Conservation (phyloP, 1,140 invertebrate species). For the Pogonomyrmex barbatus region DNA sequence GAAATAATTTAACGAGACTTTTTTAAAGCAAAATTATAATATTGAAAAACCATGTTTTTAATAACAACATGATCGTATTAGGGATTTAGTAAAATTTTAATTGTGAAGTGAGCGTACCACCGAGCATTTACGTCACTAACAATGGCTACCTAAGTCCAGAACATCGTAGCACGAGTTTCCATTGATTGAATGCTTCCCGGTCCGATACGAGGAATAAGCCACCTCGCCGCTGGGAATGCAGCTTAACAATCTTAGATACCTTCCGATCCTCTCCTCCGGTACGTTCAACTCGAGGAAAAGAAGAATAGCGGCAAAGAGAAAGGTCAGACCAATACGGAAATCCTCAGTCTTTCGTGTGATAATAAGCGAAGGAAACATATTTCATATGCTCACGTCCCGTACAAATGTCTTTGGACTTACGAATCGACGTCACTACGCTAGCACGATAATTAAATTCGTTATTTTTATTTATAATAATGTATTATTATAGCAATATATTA, state of each 20-base stretch:
- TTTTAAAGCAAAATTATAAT: neutral
- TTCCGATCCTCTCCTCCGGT: neutral
- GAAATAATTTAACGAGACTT: neutral
- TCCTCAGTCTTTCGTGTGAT: conserved; percentile 68
- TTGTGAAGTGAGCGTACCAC: neutral
- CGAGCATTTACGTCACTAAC: neutral
- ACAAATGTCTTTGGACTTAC: conserved; percentile 43
- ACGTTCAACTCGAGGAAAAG: conserved; percentile 16
- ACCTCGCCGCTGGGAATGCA: neutral
- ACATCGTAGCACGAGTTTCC: conserved; percentile 12
- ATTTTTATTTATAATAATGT: conserved; percentile 2
- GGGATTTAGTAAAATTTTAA: neutral
- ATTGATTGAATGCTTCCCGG: conserved; percentile 38
- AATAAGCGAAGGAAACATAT: conserved; percentile 79
- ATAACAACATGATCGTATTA: neutral
- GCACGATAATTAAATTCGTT: conserved; percentile 9
- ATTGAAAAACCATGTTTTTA: neutral
- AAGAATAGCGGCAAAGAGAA: conserved; percentile 74
- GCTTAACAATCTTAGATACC: conserved; percentile 40
- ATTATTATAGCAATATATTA: neutral
- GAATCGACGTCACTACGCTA: neutral
- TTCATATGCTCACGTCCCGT: conserved; percentile 76
- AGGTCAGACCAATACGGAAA: conserved; percentile 82
- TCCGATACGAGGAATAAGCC: neutral
- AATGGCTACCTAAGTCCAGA: conserved; percentile 6